Base-by-base conservation (phyloP, 2,888 invertebrate genomes). In the Atherix ibis region DNA sequence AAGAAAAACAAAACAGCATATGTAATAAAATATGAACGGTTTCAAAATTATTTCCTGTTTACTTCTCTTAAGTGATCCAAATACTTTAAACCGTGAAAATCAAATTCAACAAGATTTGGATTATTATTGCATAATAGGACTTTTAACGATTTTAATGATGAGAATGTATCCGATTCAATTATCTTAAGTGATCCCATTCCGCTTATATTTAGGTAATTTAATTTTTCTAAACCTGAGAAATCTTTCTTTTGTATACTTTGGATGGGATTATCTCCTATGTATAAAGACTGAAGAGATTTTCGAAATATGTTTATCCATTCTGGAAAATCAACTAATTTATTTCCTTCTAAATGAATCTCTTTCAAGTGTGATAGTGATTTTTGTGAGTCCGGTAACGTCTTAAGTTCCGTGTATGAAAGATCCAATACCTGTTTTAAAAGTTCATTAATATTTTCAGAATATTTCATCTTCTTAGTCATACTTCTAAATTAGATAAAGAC, bases 221-320 rank as follows among this genome's bases (percentile, higher is more conserved):
- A 53, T 40, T 63, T 63, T 26, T 58, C 55, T 46, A 76, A 52
- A 27, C 69, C 71, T 3, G 68, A 49, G 43, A 78, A 75, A 40
- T 71, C 70, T 43, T 67, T 63, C 42, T 70, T 68, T 27, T 63
- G 65, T 3, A 78, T 56, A 43, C 67, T 66, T 13, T 64, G 52
- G 28, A 78, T 65, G 1, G 66, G 65, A 53, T 78, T 78, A 38
- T 66, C 62, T 42, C 73, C 73, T 45, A 78, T 59, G 24, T 68
- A 69, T 13, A 78, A 59, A 35, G 63, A 65, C 47, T 68, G 59
- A 38, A 78, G 54, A 4, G 67, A 65, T 31, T 53, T 53, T n/a
- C 70, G 67, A 18, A 74, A 52, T 34, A 65, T 48, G 31, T 58
- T 63, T 28, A 76, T 50, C 44, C 66, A 65, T 32, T 64, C 61